Base-by-base conservation (phyloP, 2,797 vertebrate genomes). In the Phoeniculus purpureus region DNA sequence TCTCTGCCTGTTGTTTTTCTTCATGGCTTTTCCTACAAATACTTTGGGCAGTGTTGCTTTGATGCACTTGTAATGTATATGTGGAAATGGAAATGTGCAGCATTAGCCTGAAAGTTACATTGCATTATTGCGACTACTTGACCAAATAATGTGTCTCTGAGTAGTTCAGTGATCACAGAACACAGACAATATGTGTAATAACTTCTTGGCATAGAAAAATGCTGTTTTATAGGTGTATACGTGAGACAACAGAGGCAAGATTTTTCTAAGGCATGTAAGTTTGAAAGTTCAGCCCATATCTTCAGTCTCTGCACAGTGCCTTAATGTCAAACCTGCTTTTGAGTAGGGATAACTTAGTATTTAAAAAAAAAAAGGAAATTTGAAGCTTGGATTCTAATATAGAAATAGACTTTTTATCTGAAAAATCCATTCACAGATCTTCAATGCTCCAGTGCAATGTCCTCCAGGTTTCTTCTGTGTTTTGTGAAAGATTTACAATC, bases 1-100 rank as follows among this genome's bases (percentile, higher is more conserved):
- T 87, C 79, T 54, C 72, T 92, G 67, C 54, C 52, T 83, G 22
- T 80, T 76, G 50, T 26, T 92, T 87, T 87, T 85, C 37, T 79
- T 71, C 15, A 10, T 74, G 50, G 20, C 54, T 87, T 87, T 89
- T 90, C 58, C 51, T 87, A 60, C 82, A 67, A 92, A 52, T 79
- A 40, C 34, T 85, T 80, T 12, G 40, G 65, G 52, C 54, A 47
- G 45, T 54, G 32, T 23, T 58, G 77, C 47, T 77, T 61, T 85
- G 65, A 58, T 80, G 34, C 59, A 70, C 56, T 70, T 76, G 52
- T 84, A 61, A 48, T 50, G 50, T 59, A 56, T 65, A 8, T 75
- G 60, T 70, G 26, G 65, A 52, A 84, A 20, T 85, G 68, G 50
- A 76, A 67, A 45, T 54, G 31, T 50, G 45, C 75, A 72, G 56